phyloP scores from a whole-genome alignment of 2,888 invertebrate genomes.

The Ophion costatus region DNA sequence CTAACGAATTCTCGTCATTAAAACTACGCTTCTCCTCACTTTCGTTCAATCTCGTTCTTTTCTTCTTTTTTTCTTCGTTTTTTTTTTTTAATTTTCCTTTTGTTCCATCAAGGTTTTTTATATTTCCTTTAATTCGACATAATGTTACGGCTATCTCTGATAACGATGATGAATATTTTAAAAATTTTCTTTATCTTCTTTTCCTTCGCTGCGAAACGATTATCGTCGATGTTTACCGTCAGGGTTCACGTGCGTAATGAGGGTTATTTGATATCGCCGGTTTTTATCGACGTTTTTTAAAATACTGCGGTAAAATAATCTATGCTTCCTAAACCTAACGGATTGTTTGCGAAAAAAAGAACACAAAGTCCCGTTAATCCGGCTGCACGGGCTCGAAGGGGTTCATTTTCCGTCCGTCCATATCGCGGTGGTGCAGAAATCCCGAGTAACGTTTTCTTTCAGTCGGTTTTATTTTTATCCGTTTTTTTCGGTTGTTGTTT shows the following conservation, averaged over 20 bases:
- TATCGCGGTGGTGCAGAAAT: too few relatives aligned
- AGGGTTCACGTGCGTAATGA: background rate
- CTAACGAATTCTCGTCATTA: slow-evolving; percentile 73
- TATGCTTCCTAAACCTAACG: slow-evolving; percentile 26
- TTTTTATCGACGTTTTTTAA: slow-evolving; percentile 19
- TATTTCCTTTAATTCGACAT: slow-evolving; percentile 6
- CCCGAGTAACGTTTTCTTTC: background rate
- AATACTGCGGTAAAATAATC: slow-evolving; percentile 21
- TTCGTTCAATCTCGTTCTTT: slow-evolving; percentile 56
- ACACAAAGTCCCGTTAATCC: background rate
- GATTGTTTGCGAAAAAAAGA: background rate
- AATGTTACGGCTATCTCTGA: slow-evolving; percentile 40
- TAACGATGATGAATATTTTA: slow-evolving; percentile 37
- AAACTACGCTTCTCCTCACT: slow-evolving; percentile 70
- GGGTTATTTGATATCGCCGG: background rate
- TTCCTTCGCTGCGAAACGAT: slow-evolving; percentile 6
- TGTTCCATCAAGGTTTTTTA: background rate
- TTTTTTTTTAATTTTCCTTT: background rate
- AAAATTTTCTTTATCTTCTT: background rate
- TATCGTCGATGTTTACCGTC: slow-evolving; percentile 33
- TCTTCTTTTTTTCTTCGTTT: slow-evolving; percentile 32
- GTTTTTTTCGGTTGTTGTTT: background rate
- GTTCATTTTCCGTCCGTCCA: too few relatives aligned
- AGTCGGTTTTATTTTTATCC: background rate
- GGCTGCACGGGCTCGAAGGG: background rate